A percentile compares a stretch with the other conserved stretches of the same genome.
These are phyloP conservation scores for Hydrozoanthus gracilis DNA, from an alignment of 92 coral and sea anemone genomes.

Conservation along the genomic window DNA sequence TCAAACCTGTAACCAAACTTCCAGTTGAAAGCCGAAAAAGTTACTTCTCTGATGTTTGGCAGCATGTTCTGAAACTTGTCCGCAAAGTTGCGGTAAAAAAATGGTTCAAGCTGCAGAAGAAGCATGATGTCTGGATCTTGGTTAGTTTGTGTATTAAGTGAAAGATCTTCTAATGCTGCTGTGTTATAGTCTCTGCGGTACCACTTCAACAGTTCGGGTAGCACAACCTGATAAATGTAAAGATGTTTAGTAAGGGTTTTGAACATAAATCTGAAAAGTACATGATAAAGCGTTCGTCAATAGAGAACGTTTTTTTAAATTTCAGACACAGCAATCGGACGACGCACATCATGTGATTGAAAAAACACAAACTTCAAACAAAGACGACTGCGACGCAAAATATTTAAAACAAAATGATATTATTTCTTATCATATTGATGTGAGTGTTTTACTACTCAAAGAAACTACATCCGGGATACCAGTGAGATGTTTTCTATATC, in stretches of 20 bases:
- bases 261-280: too few relatives aligned
- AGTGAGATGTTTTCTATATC: too few relatives aligned
- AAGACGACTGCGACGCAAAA: too few relatives aligned
- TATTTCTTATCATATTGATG: too few relatives aligned
- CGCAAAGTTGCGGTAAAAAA: slow-evolving; percentile 67
- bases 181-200: slow-evolving; percentile 81
- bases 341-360: too few relatives aligned
- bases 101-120: slow-evolving; percentile 84
- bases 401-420: too few relatives aligned
- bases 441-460: too few relatives aligned
- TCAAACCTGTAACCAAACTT: slow-evolving; percentile 87
- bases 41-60: slow-evolving; percentile 69
- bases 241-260: neutral
- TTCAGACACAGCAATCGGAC: too few relatives aligned
- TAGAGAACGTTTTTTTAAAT: too few relatives aligned
- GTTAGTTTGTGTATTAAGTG: neutral
- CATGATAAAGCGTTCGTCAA: too few relatives aligned
- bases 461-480: too few relatives aligned
- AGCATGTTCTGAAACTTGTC: slow-evolving; percentile 67
- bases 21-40: slow-evolving; percentile 90
- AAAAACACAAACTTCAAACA: too few relatives aligned
- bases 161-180: slow-evolving; percentile 43
- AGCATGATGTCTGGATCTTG: slow-evolving; percentile 67
- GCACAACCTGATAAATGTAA: slow-evolving; percentile 54
- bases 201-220: slow-evolving; percentile 91